A percentile compares a stretch with the other conserved stretches of the same genome.
Conservation (phyloP, 2,113 vertebrate genomes). For the Oreochromis niloticus region DNA sequence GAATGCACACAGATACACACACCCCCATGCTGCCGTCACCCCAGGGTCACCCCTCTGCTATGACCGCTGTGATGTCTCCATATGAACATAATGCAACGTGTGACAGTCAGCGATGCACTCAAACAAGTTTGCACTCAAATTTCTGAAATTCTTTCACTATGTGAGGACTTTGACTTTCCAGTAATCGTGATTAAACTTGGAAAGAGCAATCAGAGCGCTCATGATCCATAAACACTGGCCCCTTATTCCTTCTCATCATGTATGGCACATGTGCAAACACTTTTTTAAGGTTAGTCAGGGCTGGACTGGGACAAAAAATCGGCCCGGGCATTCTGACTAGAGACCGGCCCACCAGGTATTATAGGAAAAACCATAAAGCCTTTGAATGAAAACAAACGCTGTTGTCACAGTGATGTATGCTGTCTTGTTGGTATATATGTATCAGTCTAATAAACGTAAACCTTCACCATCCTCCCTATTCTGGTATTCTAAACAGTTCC, state of each 20-base stretch:
- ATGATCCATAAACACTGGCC: neutral
- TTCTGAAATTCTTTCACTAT: neutral
- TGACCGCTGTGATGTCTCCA: neutral
- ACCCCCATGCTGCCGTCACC: neutral
- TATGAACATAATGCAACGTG: neutral
- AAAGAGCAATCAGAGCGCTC: neutral
- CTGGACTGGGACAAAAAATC: too few relatives aligned
- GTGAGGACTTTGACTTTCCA: neutral
- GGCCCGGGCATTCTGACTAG: too few relatives aligned
- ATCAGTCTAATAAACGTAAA: too few relatives aligned
- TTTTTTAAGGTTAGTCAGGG: neutral
- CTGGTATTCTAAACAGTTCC: too few relatives aligned
- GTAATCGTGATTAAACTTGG: neutral
- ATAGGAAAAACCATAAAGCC: too few relatives aligned
- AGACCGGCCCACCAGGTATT: too few relatives aligned
- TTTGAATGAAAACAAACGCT: too few relatives aligned
- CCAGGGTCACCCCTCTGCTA: constrained; percentile 2
- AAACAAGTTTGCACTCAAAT: neutral
- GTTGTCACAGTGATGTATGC: too few relatives aligned
- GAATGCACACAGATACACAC: neutral
- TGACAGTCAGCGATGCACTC: neutral
- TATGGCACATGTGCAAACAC: neutral
- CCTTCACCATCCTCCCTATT: too few relatives aligned
- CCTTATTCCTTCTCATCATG: neutral
- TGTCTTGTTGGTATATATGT: too few relatives aligned